Evolutionary conservation across 2,113 vertebrate species (phyloP), one percentile per base, ranked within the genome.

Genomic region (Tapirus terrestris): DNA sequence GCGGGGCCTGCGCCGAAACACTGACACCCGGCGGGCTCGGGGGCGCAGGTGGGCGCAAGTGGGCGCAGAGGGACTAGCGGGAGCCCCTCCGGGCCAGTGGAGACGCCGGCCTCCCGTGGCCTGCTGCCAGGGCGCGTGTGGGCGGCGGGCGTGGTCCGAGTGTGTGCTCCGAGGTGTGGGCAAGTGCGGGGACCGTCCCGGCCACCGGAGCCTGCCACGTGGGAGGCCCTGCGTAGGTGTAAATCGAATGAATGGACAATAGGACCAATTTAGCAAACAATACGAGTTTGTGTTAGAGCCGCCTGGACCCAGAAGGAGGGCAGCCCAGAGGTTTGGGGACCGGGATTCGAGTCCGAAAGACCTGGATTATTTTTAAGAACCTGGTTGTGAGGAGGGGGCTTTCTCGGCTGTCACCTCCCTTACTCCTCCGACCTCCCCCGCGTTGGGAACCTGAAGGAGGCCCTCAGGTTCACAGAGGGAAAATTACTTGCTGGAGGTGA

Each of bases 11-110:
- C 0, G 10, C 33, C 3, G 27, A 63, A 77, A 36, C 4, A 3
- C 75, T 23, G 56, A 13, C 21, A 2, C 58, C 29, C 0, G 48
- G 48, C 48, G 7, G 48, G 45, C 10, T 3, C 0, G 1, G 0
- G n/a, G 77, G 6, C 4, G 33, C 0, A 0, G 13, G 81, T 3
- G 2, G 25, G 23, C 10, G 33, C 0, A 0, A 13, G 81, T 3
- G 2, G 25, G 23, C 10, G 17, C 60, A 1, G 25, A 12, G 58
- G n/a, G 25, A 5, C 0, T 0, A 23, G 23, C 21, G 27, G 12
- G 29, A 4, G 45, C n/a, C 23, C 18, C n/a, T 0, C 1, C 0
- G 58, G 8, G 6, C 60, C 0, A 7, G 60, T 56, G 68, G 80
- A 10, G 68, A 33, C 8, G 25, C 3, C 1, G 27, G 33, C 23